These are phyloP conservation scores for Raphicerus campestris DNA, from an alignment of 2,113 vertebrate genomes.

Conservation along the genomic window DNA sequence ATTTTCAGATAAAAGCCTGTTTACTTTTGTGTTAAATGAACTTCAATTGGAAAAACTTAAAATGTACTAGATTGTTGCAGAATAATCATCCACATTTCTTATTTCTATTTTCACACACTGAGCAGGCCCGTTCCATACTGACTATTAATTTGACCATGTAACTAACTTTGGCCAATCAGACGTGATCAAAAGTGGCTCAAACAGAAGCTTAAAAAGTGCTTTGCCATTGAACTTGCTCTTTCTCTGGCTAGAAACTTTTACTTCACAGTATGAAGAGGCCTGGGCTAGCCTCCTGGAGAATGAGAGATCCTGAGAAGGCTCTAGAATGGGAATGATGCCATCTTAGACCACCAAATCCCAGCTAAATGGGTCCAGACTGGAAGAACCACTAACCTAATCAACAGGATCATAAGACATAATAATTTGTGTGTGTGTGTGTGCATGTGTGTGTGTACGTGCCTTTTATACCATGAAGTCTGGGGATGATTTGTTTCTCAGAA, in stretches of 20 bases:
- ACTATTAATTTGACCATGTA: not conserved
- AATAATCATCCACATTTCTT: not conserved
- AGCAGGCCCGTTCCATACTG: not conserved
- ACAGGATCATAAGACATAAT: not conserved
- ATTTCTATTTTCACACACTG: not conserved
- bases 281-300: not conserved
- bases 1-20: not conserved
- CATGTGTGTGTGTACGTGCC: not conserved
- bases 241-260: not conserved
- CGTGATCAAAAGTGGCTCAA: not conserved
- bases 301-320: not conserved
- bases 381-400: not conserved
- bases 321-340: not conserved
- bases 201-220: not conserved
- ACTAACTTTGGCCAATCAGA: not conserved
- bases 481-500: not conserved
- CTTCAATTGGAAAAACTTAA: not conserved
- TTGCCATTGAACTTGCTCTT: not conserved
- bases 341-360: not conserved
- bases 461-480: not conserved
- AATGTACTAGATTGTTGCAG: not conserved
- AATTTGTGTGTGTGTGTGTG: not conserved
- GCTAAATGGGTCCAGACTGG: not conserved
- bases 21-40: not conserved
- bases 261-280: not conserved